Conservation (phyloP, 2,113 vertebrate genomes). For the Ochotona princeps region DNA sequence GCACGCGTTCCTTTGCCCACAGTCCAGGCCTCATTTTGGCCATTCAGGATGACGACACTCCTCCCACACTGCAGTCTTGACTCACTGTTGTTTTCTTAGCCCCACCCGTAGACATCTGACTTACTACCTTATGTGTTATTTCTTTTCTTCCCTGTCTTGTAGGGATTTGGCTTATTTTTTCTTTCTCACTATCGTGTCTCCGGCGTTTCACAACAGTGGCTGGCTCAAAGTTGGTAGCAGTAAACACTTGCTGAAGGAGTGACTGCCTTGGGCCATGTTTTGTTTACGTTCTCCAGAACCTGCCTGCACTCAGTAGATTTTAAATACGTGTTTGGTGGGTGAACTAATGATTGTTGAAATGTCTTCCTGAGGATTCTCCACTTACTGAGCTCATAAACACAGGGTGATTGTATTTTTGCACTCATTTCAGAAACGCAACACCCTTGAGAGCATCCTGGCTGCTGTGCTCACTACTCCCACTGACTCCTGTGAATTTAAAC, state of each 20-base stretch:
- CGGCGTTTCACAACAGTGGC: not conserved
- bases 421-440: not conserved
- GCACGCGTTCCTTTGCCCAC: not conserved
- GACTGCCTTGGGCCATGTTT: not conserved
- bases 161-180: not conserved
- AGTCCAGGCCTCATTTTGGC: not conserved
- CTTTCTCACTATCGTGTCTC: not conserved
- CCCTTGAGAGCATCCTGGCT: not conserved
- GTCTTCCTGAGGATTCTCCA: not conserved
- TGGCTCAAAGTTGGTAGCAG: not conserved
- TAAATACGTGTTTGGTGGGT: not conserved
- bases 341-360: not conserved
- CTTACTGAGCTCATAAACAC: not conserved
- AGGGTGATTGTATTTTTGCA: not conserved
- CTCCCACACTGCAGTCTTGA: too few relatives aligned
- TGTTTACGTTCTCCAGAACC: not conserved
- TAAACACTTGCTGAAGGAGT: not conserved
- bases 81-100: not conserved
- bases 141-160: not conserved
- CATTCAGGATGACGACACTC: not conserved
- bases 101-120: not conserved
- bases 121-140: not conserved
- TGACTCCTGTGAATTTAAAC: too few relatives aligned
- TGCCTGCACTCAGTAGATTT: not conserved
- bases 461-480: not conserved